Evolutionary conservation across 2,113 vertebrate genomes (phyloP), one percentile per base, ranked within the genome.

Genomic region (Ictidomys tridecemlineatus): DNA sequence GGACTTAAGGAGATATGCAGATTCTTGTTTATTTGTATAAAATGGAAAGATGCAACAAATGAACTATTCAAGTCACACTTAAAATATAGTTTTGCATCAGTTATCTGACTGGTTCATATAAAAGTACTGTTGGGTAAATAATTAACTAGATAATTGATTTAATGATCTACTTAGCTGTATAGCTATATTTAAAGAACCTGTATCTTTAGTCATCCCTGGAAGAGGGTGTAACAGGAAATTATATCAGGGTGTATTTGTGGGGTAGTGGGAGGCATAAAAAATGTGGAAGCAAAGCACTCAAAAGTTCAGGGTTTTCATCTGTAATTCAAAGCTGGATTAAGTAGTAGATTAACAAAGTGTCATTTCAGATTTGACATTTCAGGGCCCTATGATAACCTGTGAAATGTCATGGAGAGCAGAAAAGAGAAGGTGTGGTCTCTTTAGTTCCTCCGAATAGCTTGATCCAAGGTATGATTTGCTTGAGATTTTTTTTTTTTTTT

Each of bases 401-500:
- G 42, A 93, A 97, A 92, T 58, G 53, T 94, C 73, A 90, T 32
- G 56, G 28, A 28, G 51, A 94, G 56, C 63, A 92, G 61, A 85
- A 92, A 83, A 92, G 39, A 82, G 24, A 82, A 84, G 6, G 24
- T 34, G 5, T 17, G 76, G n/a, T 28, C 11, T 88, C 74, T n/a
- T 86, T 18, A 87, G 18, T 83, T 80, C 34, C 32, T 77, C 9
- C 51, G 89, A 48, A 42, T 70, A 17, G 5, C 56, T 87, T 74
- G 85, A 77, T 67, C 30, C 48, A 14, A 85, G 72, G 28, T 76
- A 9, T 58, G 42, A 65, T 56, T 67, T 94, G 26, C 30, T 73
- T 89, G 58, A 39, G 34, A 51, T 58, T 24, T 58, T 45, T 45
- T 45, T 45, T 45, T 45, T 2, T 51, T 51, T 51, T 51, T 51